Conservation (phyloP, 2,888 invertebrate species). For the Eugnorisma glareosa region DNA sequence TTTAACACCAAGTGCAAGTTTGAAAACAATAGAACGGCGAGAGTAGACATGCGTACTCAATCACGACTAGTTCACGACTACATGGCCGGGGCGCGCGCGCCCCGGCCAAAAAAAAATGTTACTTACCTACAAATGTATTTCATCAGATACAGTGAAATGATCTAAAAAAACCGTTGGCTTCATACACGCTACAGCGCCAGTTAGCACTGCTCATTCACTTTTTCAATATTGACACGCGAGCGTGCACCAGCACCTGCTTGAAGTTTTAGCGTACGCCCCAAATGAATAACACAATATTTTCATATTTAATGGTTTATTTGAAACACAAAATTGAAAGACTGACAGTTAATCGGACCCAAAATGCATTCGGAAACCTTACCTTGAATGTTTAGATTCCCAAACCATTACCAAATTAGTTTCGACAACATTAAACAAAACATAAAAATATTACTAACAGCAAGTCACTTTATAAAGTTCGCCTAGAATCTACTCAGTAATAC, state of each 20-base stretch:
- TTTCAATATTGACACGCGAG: not conserved
- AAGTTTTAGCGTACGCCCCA: not conserved
- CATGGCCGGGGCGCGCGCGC: no score
- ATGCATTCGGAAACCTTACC: constrained; percentile 83
- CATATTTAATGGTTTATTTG: constrained; percentile 88
- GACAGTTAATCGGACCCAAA: constrained; percentile 87
- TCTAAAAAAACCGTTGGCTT: no score
- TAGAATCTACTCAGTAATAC: constrained; percentile 88
- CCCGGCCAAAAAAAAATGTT: no score
- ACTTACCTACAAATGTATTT: no score
- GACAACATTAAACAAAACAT: constrained; percentile 89
- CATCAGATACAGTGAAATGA: no score
- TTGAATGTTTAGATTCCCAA: constrained; percentile 83
- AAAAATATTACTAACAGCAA: constrained; percentile 89
- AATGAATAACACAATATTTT: constrained; percentile 45
- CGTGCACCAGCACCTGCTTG: not conserved
- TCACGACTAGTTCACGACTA: no score
- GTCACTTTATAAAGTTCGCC: constrained; percentile 84
- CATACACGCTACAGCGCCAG: no score
- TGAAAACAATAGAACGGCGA: no score
- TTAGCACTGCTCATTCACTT: no score
- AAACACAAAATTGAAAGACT: constrained; percentile 90
- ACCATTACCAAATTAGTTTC: constrained; percentile 87
- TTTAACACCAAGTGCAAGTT: no score
- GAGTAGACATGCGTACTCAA: no score